Evolutionary conservation across 2,888 invertebrate genomes (phyloP).

Genomic region (Patella pellucida): DNA sequence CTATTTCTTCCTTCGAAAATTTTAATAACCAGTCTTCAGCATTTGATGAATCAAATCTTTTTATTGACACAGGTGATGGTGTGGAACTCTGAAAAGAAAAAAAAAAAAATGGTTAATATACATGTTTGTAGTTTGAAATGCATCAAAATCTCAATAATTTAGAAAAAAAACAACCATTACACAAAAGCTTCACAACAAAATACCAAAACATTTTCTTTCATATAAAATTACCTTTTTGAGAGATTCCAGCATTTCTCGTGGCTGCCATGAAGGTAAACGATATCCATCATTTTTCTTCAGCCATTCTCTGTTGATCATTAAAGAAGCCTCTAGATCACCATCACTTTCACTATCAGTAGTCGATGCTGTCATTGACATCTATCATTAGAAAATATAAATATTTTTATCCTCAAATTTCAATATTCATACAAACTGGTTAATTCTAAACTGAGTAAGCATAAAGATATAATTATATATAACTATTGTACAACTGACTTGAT

Average conservation of each 20-base stretch:
- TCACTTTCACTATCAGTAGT: slow-evolving; percentile 7
- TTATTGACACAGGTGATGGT: slow-evolving; percentile 28
- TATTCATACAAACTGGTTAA: no score
- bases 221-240: slow-evolving; percentile 18
- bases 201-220: no score
- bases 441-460: no score
- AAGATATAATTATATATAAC: no score
- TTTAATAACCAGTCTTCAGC: slow-evolving; percentile 34
- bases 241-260: slow-evolving; percentile 28
- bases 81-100: slow-evolving; percentile 26
- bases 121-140: no score
- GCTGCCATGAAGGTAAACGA: slow-evolving; percentile 27
- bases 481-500: no score
- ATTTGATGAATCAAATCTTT: slow-evolving; percentile 25
- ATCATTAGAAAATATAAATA: slow-evolving; percentile 1
- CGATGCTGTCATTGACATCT: neutral
- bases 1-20: slow-evolving; percentile 34
- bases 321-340: neutral
- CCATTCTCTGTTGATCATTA: slow-evolving; percentile 1
- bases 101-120: neutral
- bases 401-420: neutral
- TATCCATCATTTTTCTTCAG: neutral
- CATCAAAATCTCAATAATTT: no score
- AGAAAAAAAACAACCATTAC: no score
- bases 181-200: no score